Base-by-base conservation (phyloP, 2,888 invertebrate genomes). In the Micropterix aruncella region DNA sequence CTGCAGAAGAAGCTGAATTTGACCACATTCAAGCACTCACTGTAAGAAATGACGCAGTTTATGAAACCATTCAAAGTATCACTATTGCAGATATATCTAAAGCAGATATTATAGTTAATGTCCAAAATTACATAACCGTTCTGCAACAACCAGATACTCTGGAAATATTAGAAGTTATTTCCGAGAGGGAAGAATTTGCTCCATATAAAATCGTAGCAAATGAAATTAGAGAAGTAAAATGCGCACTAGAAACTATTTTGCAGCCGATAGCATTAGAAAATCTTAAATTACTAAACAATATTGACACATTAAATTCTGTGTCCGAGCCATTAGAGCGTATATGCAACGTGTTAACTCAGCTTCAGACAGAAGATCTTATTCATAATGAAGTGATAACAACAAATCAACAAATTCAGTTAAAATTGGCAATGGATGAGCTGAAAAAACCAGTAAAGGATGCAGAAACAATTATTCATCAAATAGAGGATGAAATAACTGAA, bases 1-100 rank as follows among this genome's bases (percentile, higher is more conserved):
- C 65, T 36, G 71, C 73, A 2, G 72, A 74, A 19, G 60, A 66
- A n/a, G 52, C 73, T 38, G 59, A 61, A 18, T 58, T 58, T 16
- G 65, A 68, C 5, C 5, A 27, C 12, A 27, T 7, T 27, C 7
- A 27, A 27, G 27, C 27, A 5, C 7, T 27, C 12, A 27, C 27
- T 27, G 27, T 27, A 27, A 27, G 27, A 27, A 12, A 27, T 27
- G 12, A 27, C 27, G 12, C 27, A 27, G 5, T 7, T 12, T 27
- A 27, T 27, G 27, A 27, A 27, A 27, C 27, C 12, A 5, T 12
- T 27, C 5, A 27, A 27, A 27, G 5, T 7, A 27, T 27, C 12
- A 27, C 5, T 5, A 12, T 12, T 27, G 12, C 27, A 27, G 27
- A 27, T 5, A 27, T 12, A 27, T 5, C 12, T 27, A 27, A 27